Evolutionary conservation across 2,888 invertebrate species (phyloP), one percentile per base, ranked within the genome.

Genomic region (Anoncus sp.): DNA sequence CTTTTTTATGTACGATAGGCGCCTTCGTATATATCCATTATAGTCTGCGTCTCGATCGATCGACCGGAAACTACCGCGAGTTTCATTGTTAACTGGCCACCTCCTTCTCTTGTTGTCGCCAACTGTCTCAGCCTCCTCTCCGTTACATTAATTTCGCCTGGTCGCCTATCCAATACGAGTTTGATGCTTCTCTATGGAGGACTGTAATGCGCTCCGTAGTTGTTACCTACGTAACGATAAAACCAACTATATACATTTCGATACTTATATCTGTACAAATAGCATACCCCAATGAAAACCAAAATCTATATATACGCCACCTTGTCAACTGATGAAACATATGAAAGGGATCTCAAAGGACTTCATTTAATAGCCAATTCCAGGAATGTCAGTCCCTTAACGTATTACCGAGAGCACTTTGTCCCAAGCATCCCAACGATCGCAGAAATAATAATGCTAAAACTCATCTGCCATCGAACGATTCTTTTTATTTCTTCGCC

Each of bases 351-450:
- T 45, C 51, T 53, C 43, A 60, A 66, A 65, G 81, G 79, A 82
- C 80, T 84, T 83, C 84, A 86, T 86, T 89, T 89, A 88, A 89
- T 88, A 88, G 88, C 86, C 88, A 88, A 88, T 89, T 88, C 88
- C 86, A 87, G 86, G 84, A 85, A 88, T 84, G 88, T 88, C 89
- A 88, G 86, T 88, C 86, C 84, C 80, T 87, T 87, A 85, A 86
- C 87, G 85, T 87, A 88, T 88, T 88, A 87, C 81, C 85, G 84
- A 83, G 31, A 55, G 18, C 62, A 66, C 60, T 78, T 75, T 62
- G 62, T 78, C 62, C 22, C 10, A 14, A 27, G 12, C 22, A 16
- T 63, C 16, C 14, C 86, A 84, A 86, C 81, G 75, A 71, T 74
- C 81, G 80, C 76, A 80, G 67, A 60, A 81, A 82, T 81, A 79